Base-by-base conservation (phyloP, 2,888 invertebrate species). In the Zygothrica quintamaculata region DNA sequence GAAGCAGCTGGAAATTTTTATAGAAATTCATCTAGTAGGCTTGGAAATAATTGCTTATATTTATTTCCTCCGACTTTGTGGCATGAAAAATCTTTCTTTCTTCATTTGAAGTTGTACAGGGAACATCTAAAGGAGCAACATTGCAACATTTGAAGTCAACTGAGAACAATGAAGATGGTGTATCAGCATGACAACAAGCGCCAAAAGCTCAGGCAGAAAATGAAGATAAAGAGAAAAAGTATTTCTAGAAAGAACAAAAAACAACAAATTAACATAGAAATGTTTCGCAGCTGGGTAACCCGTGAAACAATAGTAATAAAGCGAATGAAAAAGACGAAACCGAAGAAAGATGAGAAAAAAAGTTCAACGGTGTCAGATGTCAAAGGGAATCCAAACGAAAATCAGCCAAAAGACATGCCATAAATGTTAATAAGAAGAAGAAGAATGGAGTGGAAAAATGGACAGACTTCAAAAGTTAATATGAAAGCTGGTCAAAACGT, bases 291-390 rank as follows among this genome's bases (percentile, higher is more conserved):
- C 47, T 50, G 58, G 42, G 18, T 22, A 22, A 22, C 18, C 18
- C 2, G 2, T 18, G 39, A n/a, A n/a, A n/a, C 9, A 18, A 16
- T n/a, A n/a, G n/a, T n/a, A n/a, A n/a, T n/a, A n/a, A n/a, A 25
- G 18, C n/a, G 26, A 26, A 26, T 6, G 26, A 26, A 4, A 26
- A 26, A 26, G 8, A 26, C 4, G 8, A 26, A 26, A 26, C 4
- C 4, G n/a, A 22, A 22, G 42, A 42, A 42, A 33, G n/a, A 33
- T 33, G 43, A 33, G 31, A 31, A 31, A 39, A 50, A 62, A 53
- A 60, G 65, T 52, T 74, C 56, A 77, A 70, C 42, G 52, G 59
- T 62, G 71, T 57, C 71, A 68, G 70, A 62, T 65, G 70, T 74
- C 66, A 77, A 74, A 71, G 31, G 43, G 56, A 65, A 26, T 31